Conservation (phyloP, 2,888 invertebrate genomes). For the Acanthacorydalis orientalis region DNA sequence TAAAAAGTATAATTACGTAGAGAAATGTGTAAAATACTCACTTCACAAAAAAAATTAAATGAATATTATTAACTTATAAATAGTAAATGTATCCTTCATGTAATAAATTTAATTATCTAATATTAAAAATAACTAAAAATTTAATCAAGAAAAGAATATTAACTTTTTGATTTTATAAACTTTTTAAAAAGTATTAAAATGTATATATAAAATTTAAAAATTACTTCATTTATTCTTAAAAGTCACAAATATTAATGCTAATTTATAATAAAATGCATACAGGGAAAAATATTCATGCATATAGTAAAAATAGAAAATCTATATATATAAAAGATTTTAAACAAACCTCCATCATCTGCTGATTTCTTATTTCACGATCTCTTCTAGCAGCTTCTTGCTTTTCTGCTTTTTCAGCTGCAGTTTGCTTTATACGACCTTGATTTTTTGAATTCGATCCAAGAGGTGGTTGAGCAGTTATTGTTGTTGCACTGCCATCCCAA, state of each 20-base stretch:
- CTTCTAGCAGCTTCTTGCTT: constrained; percentile 68
- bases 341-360: constrained; percentile 75
- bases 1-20: too few relatives aligned
- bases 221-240: neutral
- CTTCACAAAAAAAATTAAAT: too few relatives aligned
- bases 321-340: too few relatives aligned
- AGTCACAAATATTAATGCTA: constrained; percentile 5
- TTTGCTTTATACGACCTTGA: neutral
- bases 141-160: too few relatives aligned
- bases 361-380: constrained; percentile 65
- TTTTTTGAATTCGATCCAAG: neutral
- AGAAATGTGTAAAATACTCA: too few relatives aligned
- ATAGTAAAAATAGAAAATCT: neutral
- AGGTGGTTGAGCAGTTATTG: constrained; percentile 2
- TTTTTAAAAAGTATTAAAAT: too few relatives aligned
- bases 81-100: too few relatives aligned
- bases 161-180: too few relatives aligned
- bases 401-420: constrained; percentile 47
- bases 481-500: constrained; percentile 6
- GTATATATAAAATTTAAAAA: too few relatives aligned
- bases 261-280: constrained; percentile 2
- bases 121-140: too few relatives aligned
- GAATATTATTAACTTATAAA: too few relatives aligned
- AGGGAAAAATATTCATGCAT: neutral
- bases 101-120: too few relatives aligned